These are phyloP conservation scores for Eptesicus fuscus DNA, from an alignment of 2,113 vertebrate species.

Conservation along the genomic window DNA sequence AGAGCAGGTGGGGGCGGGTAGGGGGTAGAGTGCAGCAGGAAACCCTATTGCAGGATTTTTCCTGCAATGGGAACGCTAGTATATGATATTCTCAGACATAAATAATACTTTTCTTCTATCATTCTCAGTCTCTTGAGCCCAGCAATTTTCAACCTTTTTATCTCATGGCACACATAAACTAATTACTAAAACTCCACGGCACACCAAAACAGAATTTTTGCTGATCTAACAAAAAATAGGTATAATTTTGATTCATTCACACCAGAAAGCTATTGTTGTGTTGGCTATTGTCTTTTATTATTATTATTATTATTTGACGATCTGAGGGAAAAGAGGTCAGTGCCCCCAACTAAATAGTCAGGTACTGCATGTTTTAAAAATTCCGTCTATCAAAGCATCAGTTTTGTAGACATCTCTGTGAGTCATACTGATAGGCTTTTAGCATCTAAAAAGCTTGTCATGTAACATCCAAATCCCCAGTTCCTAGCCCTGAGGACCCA, in stretches of 20 bases:
- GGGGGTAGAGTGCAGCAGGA: no score
- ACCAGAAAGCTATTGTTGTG: not conserved
- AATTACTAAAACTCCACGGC: not conserved
- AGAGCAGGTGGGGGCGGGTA: no score
- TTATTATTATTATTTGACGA: not conserved
- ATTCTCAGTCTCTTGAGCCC: not conserved
- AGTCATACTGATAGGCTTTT: not conserved
- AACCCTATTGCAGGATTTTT: no score
- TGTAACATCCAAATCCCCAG: not conserved
- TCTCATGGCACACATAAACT: not conserved
- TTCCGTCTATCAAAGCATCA: not conserved
- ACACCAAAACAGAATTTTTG: not conserved
- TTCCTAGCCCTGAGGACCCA: not conserved
- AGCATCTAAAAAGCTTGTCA: not conserved
- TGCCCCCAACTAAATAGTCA: not conserved
- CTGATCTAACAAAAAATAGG: not conserved
- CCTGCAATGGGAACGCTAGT: no score
- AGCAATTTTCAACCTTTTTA: not conserved
- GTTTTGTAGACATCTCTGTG: slow-evolving; percentile 5
- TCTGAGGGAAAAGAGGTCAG: not conserved
- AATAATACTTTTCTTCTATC: not conserved
- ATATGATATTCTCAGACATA: not conserved
- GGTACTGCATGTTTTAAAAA: not conserved
- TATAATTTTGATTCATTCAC: not conserved
- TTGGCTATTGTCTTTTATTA: no score